Percentiles rank a stretch among this genome's conserved stretches.
Evolutionary conservation across 1,140 invertebrate genomes (phyloP).

Genomic region (Phenacoccus solenopsis): DNA sequence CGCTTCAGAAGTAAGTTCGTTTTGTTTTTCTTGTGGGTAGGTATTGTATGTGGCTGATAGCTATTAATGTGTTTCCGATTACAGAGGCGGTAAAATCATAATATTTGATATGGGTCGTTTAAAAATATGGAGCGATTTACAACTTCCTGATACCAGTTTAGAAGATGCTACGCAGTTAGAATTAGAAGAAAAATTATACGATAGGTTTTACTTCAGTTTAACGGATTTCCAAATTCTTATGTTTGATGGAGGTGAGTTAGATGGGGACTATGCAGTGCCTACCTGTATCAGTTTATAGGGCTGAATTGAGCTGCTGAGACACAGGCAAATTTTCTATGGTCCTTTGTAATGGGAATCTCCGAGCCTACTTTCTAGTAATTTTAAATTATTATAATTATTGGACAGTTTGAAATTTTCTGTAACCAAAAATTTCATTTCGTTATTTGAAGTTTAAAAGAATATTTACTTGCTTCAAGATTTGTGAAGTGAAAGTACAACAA

Average conservation of each 20-base stretch:
- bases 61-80: neutral
- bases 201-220: constrained; percentile 56
- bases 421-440: no score
- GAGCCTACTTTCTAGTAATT: no score
- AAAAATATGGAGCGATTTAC: constrained; percentile 58
- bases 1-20: constrained; percentile 51
- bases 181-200: constrained; percentile 66
- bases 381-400: no score
- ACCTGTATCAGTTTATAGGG: no score
- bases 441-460: no score
- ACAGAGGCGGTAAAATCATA: constrained; percentile 54
- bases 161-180: constrained; percentile 72
- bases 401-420: no score
- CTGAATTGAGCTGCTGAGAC: no score
- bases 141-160: constrained; percentile 47
- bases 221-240: constrained; percentile 43
- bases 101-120: constrained; percentile 60
- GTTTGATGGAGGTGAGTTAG: constrained; percentile 28
- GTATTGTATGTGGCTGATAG: neutral
- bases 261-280: no score
- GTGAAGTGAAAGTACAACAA: no score
- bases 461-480: no score
- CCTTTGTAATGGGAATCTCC: no score
- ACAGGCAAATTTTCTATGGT: no score
- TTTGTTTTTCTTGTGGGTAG: constrained; percentile 22